Evolutionary conservation across 2,888 invertebrate genomes (phyloP).

Genomic region (Adela reaumurella): DNA sequence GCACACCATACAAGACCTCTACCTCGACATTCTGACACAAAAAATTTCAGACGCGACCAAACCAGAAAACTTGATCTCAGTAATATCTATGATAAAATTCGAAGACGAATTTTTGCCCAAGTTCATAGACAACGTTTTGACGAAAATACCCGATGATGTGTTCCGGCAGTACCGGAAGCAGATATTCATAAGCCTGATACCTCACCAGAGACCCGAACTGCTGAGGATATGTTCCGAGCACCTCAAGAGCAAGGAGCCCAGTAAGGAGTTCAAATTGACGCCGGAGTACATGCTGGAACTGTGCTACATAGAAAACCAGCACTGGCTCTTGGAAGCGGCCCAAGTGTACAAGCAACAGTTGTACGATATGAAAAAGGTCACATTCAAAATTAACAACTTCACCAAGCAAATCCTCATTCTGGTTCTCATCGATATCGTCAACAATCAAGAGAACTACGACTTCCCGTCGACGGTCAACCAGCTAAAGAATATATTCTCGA

Average conservation of each 20-base stretch:
- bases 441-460: constrained; percentile 44
- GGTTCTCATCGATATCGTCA: constrained; percentile 47
- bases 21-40: constrained; percentile 30
- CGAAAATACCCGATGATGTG: constrained; percentile 29
- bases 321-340: constrained; percentile 47
- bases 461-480: constrained; percentile 41
- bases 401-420: constrained; percentile 49
- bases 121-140: constrained; percentile 29
- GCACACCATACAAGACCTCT: constrained; percentile 30
- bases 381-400: constrained; percentile 47
- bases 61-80: constrained; percentile 32
- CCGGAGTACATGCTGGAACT: constrained; percentile 50
- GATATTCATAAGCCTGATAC: constrained; percentile 38
- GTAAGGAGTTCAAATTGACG: constrained; percentile 41
- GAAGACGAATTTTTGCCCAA: constrained; percentile 24
- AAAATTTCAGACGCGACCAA: constrained; percentile 28
- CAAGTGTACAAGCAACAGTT: constrained; percentile 41
- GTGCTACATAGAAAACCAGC: constrained; percentile 45
- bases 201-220: constrained; percentile 34
- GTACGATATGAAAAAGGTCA: constrained; percentile 43
- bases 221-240: constrained; percentile 28
- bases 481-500: constrained; percentile 44
- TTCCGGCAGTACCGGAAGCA: constrained; percentile 42
- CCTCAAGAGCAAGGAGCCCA: constrained; percentile 37
- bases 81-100: constrained; percentile 35